Percentiles rank a stretch among this genome's conserved stretches.
phyloP scores from a whole-genome alignment of 2,113 vertebrate genomes.

The Verasper variegatus region DNA sequence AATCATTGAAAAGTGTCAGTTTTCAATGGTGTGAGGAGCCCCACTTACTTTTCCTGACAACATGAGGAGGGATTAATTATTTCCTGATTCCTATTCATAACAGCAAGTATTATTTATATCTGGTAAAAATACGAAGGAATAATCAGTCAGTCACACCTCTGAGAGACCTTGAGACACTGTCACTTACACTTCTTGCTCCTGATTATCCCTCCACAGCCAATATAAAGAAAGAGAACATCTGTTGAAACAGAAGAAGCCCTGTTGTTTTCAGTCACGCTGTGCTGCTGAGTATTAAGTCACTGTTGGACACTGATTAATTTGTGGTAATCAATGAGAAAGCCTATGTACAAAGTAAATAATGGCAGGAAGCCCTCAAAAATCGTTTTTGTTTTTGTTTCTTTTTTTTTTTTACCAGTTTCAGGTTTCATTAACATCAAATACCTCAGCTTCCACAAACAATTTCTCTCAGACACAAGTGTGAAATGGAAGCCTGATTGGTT shows the following conservation, averaged over 20 bases:
- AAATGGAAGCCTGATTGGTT: constrained; percentile 41
- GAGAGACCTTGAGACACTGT: too few species aligned
- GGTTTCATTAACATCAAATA: constrained; percentile 15
- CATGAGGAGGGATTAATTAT: neutral
- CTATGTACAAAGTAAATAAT: neutral
- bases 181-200: too few species aligned
- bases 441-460: constrained; percentile 9
- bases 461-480: constrained; percentile 19
- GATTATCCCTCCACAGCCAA: neutral
- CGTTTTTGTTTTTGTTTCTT: neutral
- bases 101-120: neutral
- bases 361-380: neutral
- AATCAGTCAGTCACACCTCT: too few species aligned
- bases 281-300: neutral
- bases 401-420: neutral
- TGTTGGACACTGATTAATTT: neutral
- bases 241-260: neutral
- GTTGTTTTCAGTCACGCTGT: neutral
- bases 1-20: too few species aligned
- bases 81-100: neutral
- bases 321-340: neutral
- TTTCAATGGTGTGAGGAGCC: too few species aligned
- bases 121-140: neutral
- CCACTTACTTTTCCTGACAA: neutral
- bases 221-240: neutral